Conservation (phyloP, 2,113 vertebrate genomes). For the Gavia stellata region DNA sequence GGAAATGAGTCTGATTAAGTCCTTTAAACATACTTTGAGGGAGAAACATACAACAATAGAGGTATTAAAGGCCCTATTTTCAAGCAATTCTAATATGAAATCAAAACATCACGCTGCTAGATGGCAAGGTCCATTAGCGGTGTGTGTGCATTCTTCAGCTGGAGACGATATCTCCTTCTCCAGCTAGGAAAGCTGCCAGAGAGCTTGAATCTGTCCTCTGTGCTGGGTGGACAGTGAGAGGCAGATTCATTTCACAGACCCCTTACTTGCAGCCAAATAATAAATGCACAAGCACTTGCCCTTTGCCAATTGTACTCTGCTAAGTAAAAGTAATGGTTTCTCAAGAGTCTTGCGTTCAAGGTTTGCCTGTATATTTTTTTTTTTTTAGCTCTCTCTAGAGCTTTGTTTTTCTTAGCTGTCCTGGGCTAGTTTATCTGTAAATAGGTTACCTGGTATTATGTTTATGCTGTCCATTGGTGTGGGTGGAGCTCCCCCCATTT, state of each 20-base stretch:
- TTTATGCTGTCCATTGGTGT: not conserved
- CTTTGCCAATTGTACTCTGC: not conserved
- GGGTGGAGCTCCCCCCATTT: not conserved
- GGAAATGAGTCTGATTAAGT: slow-evolving; percentile 55
- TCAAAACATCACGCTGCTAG: not conserved
- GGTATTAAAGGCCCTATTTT: slow-evolving; percentile 35
- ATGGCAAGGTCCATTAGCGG: not conserved
- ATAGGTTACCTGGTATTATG: not conserved
- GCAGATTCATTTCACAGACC: not conserved
- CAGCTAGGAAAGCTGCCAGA: not conserved
- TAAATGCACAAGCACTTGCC: not conserved
- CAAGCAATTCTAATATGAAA: slow-evolving; percentile 37
- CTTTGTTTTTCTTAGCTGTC: not conserved
- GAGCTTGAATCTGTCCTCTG: not conserved
- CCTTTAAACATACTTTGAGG: slow-evolving; percentile 27
- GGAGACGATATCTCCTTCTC: not conserved
- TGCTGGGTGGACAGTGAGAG: not conserved
- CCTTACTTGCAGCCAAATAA: not conserved
- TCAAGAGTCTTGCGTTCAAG: not conserved
- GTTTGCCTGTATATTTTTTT: not conserved
- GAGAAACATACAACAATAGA: slow-evolving; percentile 45
- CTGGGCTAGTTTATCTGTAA: not conserved
- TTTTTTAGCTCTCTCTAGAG: not conserved
- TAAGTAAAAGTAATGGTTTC: not conserved
- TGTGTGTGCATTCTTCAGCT: not conserved